Evolutionary conservation across 2,113 vertebrate genomes (phyloP).

Genomic region (Epinephelus lanceolatus): DNA sequence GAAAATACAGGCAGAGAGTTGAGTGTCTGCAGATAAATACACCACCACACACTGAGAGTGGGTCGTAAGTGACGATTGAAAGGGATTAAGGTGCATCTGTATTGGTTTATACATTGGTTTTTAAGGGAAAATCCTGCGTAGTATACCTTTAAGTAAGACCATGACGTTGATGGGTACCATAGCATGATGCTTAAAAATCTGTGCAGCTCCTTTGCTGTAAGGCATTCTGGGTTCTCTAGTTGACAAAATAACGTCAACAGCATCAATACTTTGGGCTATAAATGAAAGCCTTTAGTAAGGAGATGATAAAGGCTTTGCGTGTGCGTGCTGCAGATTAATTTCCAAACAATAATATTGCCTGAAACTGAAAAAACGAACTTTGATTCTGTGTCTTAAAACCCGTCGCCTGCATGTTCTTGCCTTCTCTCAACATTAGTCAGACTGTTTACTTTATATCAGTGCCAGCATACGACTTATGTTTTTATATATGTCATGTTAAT

Average conservation of each 20-base stretch:
- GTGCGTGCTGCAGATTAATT: constrained; percentile 27
- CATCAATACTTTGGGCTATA: background rate
- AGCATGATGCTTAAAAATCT: too few species aligned
- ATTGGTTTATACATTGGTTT: too few species aligned
- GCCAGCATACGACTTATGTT: constrained; percentile 60
- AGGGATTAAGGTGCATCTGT: too few species aligned
- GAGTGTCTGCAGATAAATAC: too few species aligned
- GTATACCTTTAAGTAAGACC: too few species aligned
- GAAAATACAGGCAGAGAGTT: too few species aligned
- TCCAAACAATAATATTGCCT: background rate
- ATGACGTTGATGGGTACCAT: background rate
- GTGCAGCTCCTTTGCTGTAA: background rate
- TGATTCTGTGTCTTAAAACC: constrained; percentile 62
- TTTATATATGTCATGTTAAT: constrained; percentile 38
- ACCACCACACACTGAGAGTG: too few species aligned
- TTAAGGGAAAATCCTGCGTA: too few species aligned
- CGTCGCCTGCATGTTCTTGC: constrained; percentile 66
- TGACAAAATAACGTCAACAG: background rate
- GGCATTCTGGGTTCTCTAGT: background rate
- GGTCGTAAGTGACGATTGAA: too few species aligned
- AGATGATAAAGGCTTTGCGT: background rate
- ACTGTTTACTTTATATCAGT: constrained; percentile 64
- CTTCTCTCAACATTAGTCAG: constrained; percentile 51
- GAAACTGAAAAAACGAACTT: background rate
- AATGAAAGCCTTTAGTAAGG: background rate